Evolutionary conservation across 2,113 vertebrate genomes (phyloP).

Genomic region (Taxidea taxus): DNA sequence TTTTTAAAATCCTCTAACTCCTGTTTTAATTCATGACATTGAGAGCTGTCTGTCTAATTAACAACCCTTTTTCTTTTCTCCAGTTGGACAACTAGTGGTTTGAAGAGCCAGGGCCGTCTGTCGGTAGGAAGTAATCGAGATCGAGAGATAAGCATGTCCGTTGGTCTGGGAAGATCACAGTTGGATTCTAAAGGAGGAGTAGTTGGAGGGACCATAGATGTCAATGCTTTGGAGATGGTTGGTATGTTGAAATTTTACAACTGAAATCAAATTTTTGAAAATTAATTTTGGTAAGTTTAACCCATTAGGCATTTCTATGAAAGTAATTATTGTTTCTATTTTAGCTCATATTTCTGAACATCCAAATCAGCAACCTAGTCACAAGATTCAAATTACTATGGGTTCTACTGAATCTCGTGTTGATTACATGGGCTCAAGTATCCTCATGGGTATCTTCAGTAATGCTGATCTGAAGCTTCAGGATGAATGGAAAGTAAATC

Average conservation of each 20-base stretch:
- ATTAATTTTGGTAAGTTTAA: neutral
- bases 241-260: constrained; percentile 87
- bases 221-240: constrained; percentile 99
- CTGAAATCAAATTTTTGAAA: neutral
- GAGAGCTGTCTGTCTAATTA: neutral
- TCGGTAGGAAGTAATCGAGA: constrained; percentile 98
- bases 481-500: constrained; percentile 98
- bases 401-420: constrained; percentile 98
- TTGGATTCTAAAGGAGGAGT: constrained; percentile 98
- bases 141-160: constrained; percentile 97
- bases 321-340: constrained; percentile 55
- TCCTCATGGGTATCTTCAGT: constrained; percentile 99
- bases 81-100: constrained; percentile 98
- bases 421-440: constrained; percentile 99
- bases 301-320: neutral
- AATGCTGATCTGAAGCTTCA: constrained; percentile 97
- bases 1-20: neutral
- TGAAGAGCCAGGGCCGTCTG: constrained; percentile 97
- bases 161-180: constrained; percentile 97
- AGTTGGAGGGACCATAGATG: constrained; percentile 98
- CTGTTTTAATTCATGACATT: neutral
- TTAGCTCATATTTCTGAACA: constrained; percentile 98
- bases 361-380: constrained; percentile 97
- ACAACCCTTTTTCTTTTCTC: constrained; percentile 34
- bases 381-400: constrained; percentile 99